Conservation (phyloP, 1,140 invertebrate genomes). For the Brachionus manjavacas region DNA sequence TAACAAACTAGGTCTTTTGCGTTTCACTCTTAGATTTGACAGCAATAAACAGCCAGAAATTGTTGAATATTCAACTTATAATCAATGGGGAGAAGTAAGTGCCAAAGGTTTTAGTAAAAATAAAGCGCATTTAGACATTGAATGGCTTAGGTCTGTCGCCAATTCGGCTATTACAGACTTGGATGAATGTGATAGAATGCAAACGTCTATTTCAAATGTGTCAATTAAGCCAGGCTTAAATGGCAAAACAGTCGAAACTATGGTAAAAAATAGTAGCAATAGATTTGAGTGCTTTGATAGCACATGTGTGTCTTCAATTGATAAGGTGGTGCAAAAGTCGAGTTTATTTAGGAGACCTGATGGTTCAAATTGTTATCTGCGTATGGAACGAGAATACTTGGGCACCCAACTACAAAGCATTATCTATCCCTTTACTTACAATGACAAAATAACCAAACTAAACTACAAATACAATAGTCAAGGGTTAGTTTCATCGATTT, state of each 20-base stretch:
- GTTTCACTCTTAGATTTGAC: not conserved
- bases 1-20: not conserved
- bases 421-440: not conserved
- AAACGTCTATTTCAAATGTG: not conserved
- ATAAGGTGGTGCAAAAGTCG: not conserved
- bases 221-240: not conserved
- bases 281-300: not conserved
- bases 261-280: not conserved
- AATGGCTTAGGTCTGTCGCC: not conserved
- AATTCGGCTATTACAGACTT: not conserved
- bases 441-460: not conserved
- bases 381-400: not conserved
- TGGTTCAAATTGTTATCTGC: not conserved
- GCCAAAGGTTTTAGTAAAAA: not conserved
- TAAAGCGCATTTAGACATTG: not conserved
- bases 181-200: not conserved
- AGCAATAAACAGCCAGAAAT: not conserved
- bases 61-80: constrained; percentile 3
- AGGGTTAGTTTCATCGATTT: not conserved
- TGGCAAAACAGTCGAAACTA: not conserved
- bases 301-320: not conserved
- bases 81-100: not conserved
- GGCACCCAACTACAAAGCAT: not conserved
- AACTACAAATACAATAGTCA: not conserved
- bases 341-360: not conserved